Percentiles rank a stretch among this genome's conserved stretches.
Conservation (phyloP, 2,113 vertebrate genomes). For the Kryptolebias marmoratus region DNA sequence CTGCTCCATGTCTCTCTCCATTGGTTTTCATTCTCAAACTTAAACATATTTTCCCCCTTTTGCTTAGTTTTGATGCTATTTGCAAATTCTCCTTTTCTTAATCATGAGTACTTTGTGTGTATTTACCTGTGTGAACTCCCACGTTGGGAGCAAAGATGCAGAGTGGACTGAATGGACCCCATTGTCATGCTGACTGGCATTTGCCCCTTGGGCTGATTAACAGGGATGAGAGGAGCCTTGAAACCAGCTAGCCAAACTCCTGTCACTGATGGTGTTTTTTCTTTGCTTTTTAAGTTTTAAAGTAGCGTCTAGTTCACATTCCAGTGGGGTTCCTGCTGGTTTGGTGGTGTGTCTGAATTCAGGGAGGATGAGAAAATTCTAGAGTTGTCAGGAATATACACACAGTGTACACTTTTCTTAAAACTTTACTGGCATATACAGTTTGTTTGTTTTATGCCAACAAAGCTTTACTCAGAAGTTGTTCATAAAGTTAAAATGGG, state of each 20-base stretch:
- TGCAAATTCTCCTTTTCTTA: slow-evolving; percentile 8
- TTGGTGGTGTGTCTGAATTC: slow-evolving; percentile 14
- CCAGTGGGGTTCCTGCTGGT: slow-evolving; percentile 18
- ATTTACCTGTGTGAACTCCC: slow-evolving; percentile 64
- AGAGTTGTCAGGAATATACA: slow-evolving; percentile 1
- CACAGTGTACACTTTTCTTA: neutral
- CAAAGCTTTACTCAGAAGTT: no score
- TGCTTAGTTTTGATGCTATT: slow-evolving; percentile 15
- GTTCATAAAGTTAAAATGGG: no score
- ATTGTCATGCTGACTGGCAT: slow-evolving; percentile 61
- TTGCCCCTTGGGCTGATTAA: slow-evolving; percentile 59
- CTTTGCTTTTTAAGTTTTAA: slow-evolving; percentile 12
- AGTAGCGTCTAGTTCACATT: slow-evolving; percentile 13
- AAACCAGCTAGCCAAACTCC: slow-evolving; percentile 37
- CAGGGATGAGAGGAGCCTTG: slow-evolving; percentile 53
- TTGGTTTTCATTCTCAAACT: slow-evolving; percentile 34
- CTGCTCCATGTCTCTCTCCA: slow-evolving; percentile 14
- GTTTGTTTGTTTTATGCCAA: no score
- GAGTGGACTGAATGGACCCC: slow-evolving; percentile 47
- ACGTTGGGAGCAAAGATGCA: slow-evolving; percentile 25
- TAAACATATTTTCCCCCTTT: neutral
- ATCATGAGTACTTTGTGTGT: slow-evolving; percentile 44
- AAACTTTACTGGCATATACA: no score
- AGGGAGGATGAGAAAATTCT: slow-evolving; percentile 9
- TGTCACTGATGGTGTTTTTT: slow-evolving; percentile 19